phyloP scores from a whole-genome alignment of 2,888 invertebrate genomes.

The Craniophora ligustri region DNA sequence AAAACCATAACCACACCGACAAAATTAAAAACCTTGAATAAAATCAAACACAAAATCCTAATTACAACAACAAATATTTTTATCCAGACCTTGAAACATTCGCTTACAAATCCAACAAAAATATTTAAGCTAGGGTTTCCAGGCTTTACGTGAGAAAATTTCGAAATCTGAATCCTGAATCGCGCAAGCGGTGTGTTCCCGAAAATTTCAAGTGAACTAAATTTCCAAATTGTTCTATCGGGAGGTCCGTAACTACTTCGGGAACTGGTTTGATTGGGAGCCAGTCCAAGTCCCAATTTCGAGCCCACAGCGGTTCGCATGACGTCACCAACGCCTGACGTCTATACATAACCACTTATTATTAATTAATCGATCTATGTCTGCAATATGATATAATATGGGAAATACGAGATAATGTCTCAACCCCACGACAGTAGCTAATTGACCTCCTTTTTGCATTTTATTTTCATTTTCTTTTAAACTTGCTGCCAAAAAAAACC shows the following conservation, averaged over 20 bases:
- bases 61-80: neutral
- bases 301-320: too few species aligned
- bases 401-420: neutral
- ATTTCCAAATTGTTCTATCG: neutral
- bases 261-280: conserved; percentile 15
- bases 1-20: neutral
- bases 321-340: too few species aligned
- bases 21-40: neutral
- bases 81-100: accelerated
- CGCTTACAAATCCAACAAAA: neutral
- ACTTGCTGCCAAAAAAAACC: too few species aligned
- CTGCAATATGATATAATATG: neutral
- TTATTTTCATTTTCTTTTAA: too few species aligned
- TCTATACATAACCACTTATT: too few species aligned
- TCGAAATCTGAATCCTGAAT: conserved; percentile 15
- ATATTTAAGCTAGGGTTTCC: neutral
- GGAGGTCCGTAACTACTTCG: conserved; percentile 36
- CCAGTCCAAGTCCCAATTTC: conserved; percentile 17
- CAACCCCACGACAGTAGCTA: conserved; percentile 10
- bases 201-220: neutral
- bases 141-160: neutral
- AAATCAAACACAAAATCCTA: neutral
- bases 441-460: conserved; percentile 24
- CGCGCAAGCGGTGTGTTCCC: conserved; percentile 11
- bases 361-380: too few species aligned